phyloP scores from a whole-genome alignment of 1,140 invertebrate species.

The Stenopsyche tienmushanensis region DNA sequence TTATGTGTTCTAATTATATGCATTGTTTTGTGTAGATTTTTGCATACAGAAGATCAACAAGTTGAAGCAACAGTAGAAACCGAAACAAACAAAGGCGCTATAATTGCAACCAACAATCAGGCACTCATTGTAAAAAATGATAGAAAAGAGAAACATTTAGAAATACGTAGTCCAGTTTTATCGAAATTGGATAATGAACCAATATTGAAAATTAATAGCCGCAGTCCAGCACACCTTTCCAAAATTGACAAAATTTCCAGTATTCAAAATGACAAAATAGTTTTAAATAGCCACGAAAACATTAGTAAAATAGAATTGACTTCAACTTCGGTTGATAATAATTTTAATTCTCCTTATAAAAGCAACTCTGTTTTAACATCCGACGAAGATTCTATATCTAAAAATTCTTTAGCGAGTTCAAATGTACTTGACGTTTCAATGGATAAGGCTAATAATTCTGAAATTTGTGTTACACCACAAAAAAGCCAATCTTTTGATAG shows the following conservation, averaged over 20 bases:
- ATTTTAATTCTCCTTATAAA: too few species aligned
- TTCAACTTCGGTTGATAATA: too few species aligned
- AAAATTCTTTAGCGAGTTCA: too few species aligned
- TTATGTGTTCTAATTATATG: too few species aligned
- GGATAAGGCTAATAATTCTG: too few species aligned
- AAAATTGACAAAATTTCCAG: not conserved
- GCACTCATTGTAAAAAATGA: too few species aligned
- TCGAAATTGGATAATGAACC: not conserved
- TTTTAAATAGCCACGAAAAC: not conserved
- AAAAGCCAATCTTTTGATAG: slow-evolving; percentile 4
- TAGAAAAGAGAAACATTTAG: not conserved
- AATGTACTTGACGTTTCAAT: too few species aligned
- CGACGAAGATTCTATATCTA: too few species aligned
- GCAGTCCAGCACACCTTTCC: not conserved
- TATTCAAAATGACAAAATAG: not conserved
- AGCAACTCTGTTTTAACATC: too few species aligned
- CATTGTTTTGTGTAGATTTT: too few species aligned
- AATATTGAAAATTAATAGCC: not conserved
- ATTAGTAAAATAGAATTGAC: not conserved
- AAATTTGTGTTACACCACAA: slow-evolving; percentile 10
- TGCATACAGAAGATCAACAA: not conserved
- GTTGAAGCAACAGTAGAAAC: not conserved
- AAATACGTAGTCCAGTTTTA: not conserved
- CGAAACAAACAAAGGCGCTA: not conserved
- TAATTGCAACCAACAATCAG: too few species aligned